Evolutionary conservation across 2,888 invertebrate genomes (phyloP).

Genomic region (Apodemia mormo): DNA sequence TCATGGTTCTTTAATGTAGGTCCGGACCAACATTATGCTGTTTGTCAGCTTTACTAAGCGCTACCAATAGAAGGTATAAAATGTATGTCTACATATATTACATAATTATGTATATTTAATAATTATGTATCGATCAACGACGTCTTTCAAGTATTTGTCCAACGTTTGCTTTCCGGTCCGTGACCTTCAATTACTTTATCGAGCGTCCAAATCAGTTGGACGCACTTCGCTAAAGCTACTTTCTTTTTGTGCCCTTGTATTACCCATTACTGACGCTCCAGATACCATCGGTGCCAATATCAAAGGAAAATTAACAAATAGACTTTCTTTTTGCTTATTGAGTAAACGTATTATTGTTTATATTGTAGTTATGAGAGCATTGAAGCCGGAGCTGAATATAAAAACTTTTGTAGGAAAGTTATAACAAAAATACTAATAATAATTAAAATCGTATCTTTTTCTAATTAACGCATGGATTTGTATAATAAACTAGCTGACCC

Average conservation of each 20-base stretch:
- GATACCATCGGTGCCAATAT: constrained; percentile 50
- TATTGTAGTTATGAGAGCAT: not conserved
- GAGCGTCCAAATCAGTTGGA: constrained; percentile 63
- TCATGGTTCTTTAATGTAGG: too few species aligned
- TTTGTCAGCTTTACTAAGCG: too few species aligned
- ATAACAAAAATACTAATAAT: too few species aligned
- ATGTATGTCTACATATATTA: too few species aligned
- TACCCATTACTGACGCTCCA: constrained; percentile 51
- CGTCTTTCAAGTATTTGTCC: not conserved
- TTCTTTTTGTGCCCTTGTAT: constrained; percentile 50
- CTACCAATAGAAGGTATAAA: too few species aligned
- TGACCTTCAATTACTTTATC: constrained; percentile 39
- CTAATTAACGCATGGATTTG: too few species aligned
- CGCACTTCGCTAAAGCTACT: constrained; percentile 48
- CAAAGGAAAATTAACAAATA: constrained; percentile 30
- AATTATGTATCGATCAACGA: too few species aligned
- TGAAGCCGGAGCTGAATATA: not conserved
- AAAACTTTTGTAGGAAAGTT: too few species aligned
- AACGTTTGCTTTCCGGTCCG: constrained; percentile 35
- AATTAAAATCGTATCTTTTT: too few species aligned
- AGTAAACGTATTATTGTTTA: not conserved
- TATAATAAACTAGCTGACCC: too few species aligned
- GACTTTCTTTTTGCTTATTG: constrained; percentile 31
- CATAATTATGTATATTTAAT: too few species aligned
- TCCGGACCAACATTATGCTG: too few species aligned